Evolutionary conservation across 2,113 vertebrate species (phyloP).

Genomic region (Climacteris rufus): DNA sequence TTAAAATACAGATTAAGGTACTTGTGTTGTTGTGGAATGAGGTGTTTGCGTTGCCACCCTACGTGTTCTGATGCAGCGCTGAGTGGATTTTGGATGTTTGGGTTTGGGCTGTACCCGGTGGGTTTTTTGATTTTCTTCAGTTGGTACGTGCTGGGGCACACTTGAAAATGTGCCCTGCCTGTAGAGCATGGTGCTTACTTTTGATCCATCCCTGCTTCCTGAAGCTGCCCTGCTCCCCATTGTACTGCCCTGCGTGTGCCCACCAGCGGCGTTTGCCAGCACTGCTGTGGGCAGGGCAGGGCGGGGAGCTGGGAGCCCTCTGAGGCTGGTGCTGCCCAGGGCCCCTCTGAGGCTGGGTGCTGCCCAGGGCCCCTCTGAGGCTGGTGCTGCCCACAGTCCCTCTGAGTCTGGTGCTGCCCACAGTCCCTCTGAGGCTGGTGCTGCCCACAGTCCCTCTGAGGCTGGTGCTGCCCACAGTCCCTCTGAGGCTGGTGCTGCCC

Average conservation of each 20-base stretch:
- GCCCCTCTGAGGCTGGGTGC: too few relatives aligned
- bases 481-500: too few relatives aligned
- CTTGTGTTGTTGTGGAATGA: neutral
- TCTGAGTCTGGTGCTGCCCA: too few relatives aligned
- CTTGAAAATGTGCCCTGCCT: neutral
- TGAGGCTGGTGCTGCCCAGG: too few relatives aligned
- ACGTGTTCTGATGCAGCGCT: neutral
- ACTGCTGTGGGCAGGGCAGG: neutral
- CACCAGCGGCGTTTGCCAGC: neutral
- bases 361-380: too few relatives aligned
- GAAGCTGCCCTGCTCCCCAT: neutral
- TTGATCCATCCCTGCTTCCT: neutral
- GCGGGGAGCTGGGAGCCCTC: neutral
- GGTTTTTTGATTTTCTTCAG: neutral
- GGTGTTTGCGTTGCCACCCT: neutral
- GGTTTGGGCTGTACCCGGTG: neutral
- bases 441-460: too few relatives aligned
- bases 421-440: too few relatives aligned
- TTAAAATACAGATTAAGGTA: neutral
- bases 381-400: too few relatives aligned
- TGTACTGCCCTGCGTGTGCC: fast-evolving
- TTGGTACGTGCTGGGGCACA: neutral
- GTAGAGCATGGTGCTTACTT: neutral
- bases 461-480: too few relatives aligned
- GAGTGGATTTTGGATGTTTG: neutral